Conservation (phyloP, 1,140 invertebrate genomes). For the Linepithema humile region DNA sequence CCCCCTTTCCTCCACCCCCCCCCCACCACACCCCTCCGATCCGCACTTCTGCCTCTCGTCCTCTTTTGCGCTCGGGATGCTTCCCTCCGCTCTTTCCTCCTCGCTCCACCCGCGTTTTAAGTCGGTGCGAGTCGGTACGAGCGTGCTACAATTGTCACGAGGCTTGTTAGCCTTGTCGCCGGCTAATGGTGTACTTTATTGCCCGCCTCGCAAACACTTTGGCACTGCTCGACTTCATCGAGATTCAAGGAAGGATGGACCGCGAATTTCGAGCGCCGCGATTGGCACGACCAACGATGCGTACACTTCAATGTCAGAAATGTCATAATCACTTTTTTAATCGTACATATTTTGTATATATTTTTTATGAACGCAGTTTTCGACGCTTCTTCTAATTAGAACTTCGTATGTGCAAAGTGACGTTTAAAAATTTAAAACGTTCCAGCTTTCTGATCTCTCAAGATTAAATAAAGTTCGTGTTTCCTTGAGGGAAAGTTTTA, state of each 20-base stretch:
- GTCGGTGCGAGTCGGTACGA: slow-evolving; percentile 78
- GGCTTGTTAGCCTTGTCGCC: slow-evolving; percentile 81
- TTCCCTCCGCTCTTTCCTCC: slow-evolving; percentile 40
- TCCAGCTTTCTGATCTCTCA: too few species aligned
- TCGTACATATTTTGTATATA: too few species aligned
- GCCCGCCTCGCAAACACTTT: slow-evolving; percentile 53
- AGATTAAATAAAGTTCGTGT: too few species aligned
- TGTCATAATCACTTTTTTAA: too few species aligned
- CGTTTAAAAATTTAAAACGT: too few species aligned
- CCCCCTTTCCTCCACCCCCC: slow-evolving; percentile 25
- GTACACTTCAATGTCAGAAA: too few species aligned
- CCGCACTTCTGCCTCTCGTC: slow-evolving; percentile 20
- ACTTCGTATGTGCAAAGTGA: too few species aligned
- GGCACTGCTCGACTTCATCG: slow-evolving; percentile 20
- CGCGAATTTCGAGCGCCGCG: background rate
- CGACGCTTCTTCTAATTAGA: too few species aligned
- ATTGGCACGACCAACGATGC: background rate
- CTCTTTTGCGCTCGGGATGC: slow-evolving; percentile 35
- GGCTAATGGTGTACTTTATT: slow-evolving; percentile 83
- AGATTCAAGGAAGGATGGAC: background rate
- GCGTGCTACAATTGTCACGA: slow-evolving; percentile 81
- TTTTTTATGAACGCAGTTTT: too few species aligned
- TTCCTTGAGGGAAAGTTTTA: background rate
- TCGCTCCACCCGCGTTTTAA: slow-evolving; percentile 73
- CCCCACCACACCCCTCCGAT: slow-evolving; percentile 57